These are phyloP conservation scores for Mesocentrotus franciscanus DNA, from an alignment of 53 echinoderm and acorn worm genomes.

Conservation along the genomic window DNA sequence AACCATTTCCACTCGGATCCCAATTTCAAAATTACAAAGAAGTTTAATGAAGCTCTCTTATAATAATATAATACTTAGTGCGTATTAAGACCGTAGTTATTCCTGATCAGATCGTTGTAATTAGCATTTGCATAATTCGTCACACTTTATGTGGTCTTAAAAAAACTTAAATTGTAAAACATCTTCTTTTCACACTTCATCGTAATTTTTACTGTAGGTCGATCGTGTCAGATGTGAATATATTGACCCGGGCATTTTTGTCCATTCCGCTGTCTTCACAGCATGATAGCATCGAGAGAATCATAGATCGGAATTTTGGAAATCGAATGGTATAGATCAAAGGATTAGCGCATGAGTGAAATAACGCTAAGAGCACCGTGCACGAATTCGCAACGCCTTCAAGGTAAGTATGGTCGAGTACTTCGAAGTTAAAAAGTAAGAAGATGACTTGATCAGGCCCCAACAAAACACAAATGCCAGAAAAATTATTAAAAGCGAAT, in stretches of 20 bases:
- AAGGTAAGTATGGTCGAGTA: neutral
- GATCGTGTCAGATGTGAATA: neutral
- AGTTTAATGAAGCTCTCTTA: too few relatives aligned
- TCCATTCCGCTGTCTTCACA: neutral
- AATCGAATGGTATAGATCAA: slow-evolving; percentile 44
- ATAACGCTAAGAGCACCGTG: neutral
- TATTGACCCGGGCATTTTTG: neutral
- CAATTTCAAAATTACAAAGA: too few relatives aligned
- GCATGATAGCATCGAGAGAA: neutral
- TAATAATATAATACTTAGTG: too few relatives aligned
- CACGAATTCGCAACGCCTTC: too few relatives aligned
- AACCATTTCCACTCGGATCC: too few relatives aligned
- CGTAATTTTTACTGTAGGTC: neutral
- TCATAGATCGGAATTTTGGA: neutral
- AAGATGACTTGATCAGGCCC: neutral
- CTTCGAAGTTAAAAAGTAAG: slow-evolving; percentile 10
- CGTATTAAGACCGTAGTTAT: too few relatives aligned
- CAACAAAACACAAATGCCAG: slow-evolving; percentile 15
- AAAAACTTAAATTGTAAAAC: neutral
- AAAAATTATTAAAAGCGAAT: slow-evolving; percentile 31
- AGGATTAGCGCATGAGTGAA: slow-evolving; percentile 26
- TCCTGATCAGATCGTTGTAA: too few relatives aligned
- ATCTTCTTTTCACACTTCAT: neutral
- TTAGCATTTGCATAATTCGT: too few relatives aligned
- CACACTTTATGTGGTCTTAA: too few relatives aligned